Evolutionary conservation across 2,888 invertebrate genomes (phyloP), one percentile per base, ranked within the genome.

Genomic region (Lymantria monacha): DNA sequence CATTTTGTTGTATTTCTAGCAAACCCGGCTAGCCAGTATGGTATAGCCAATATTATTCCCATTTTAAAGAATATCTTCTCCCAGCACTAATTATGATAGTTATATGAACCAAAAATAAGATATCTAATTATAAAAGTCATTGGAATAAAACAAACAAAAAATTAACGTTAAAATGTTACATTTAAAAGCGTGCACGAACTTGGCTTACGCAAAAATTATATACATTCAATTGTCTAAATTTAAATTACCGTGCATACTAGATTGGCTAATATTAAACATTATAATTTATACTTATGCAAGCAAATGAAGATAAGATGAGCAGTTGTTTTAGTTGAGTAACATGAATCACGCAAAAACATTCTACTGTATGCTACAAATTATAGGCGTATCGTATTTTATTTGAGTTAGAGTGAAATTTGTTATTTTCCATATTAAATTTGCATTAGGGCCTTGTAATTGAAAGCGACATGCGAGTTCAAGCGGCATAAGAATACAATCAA

Each of bases 141-240:
- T 38, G 38, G n/a, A 38, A 9, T n/a, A 13, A 47, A 47, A 11
- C 22, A 36, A 46, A 40, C n/a, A n/a, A 45, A 13, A 49, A 30
- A 30, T 9, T 30, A 36, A 15, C 12, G 3, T 37, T 12, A 45
- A 42, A 37, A 55, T 48, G 51, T 52, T 45, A 40, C 48, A 50
- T 45, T 58, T 52, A 59, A 57, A 52, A 46, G 48, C 14, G 7
- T 10, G 38, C 54, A 52, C 59, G 50, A 54, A 58, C 46, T 55
- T 40, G 31, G 33, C n/a, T 66, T 61, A 30, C 50, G 33, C 47
- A 55, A 65, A 51, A 53, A 55, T 62, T 45, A 48, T 31, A 30
- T 44, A 56, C 48, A 54, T 66, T 63, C 66, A 59, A 66, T 67
- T 67, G 67, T 67, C 64, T 67, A 10, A 46, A 57, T 48, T 53